Evolutionary conservation across 2,113 vertebrate species (phyloP), one percentile per base, ranked within the genome.

Genomic region (Saccopteryx leptura): DNA sequence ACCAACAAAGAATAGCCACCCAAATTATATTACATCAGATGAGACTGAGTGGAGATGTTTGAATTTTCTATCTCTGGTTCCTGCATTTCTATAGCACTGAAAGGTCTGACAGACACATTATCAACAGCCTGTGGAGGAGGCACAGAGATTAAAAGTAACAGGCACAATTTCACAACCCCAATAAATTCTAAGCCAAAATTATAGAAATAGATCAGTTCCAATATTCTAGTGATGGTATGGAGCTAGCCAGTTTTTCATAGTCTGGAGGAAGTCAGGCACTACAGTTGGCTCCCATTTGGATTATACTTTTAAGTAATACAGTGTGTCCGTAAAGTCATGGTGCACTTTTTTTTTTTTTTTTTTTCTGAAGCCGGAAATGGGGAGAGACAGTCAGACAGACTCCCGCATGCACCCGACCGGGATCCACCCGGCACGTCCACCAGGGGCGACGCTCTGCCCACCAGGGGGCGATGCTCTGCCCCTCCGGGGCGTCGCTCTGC

Each of bases 141-240:
- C 8, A 74, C 1, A 91, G 33, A 89, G 12, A 84, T 72, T 84
- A 93, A 93, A 87, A 80, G 74, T n/a, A 85, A 79, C 46, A 94
- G 24, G 71, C 11, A n/a, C 54, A 61, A 75, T 52, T 85, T 75
- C 52, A 89, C 58, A 88, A 26, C 21, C 14, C 52, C 31, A 72
- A 18, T 85, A 68, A 74, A 89, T 68, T 76, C 66, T 74, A 96
- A 74, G 7, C 24, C 80, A 74, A 21, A 72, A 14, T 18, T 85
- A 12, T 19, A 63, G 46, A 76, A 83, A 82, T 0, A 91, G 46
- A 46, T 82, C 61, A 61, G 7, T 76, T 93, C 46, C 17, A 76
- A 87, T 15, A 63, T n/a, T 5, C 54, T 33, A 81, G 12, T 33
- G n/a, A 54, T 54, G 33, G 52, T 61, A 82, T 24, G 69, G 8